Base-by-base conservation (phyloP, 2,888 invertebrate genomes). In the Amblyteles armatorius region DNA sequence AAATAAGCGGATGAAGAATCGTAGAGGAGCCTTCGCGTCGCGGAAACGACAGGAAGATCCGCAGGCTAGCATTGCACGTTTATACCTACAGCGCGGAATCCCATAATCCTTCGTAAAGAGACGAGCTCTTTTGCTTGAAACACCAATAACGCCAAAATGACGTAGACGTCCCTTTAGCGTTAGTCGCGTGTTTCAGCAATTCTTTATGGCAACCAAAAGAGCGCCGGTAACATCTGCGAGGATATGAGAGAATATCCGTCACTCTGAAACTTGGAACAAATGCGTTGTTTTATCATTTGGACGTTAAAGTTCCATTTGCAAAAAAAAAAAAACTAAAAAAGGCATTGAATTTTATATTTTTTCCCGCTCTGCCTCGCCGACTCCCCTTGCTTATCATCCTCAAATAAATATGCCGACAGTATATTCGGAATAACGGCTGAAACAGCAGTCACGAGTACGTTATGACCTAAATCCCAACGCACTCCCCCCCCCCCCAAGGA, bases 381-480 rank as follows among this genome's bases (percentile, higher is more conserved):
- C 22, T 40, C 40, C 72, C 26, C 11, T 65, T 55, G 52, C 9
- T 73, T 55, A 63, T 68, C 33, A 73, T 84, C 78, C 44, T 36
- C 44, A 73, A 82, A 71, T 50, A n/a, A 50, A 67, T 29, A 77
- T 68, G 71, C 79, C 67, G 82, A 80, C 80, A 63, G 44, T 67
- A 55, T 55, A 77, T 67, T 40, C 72, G 29, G 52, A 67, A 77
- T 76, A 68, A 79, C 79, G 67, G 33, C 19, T 11, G 67, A 72
- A 82, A 67, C 67, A 73, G 68, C 76, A n/a, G 50, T 67, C 50
- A 40, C 36, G 13, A 16, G 55, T 73, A 55, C 63, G 60, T 82
- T 72, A 79, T 82, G 57, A 82, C 82, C 68, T 77, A 82, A 85
- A 85, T 85, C 67, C 68, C 74, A 33, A 60, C 72, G 77, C 44